phyloP scores from a whole-genome alignment of 2,113 vertebrate genomes.

The Callionymus lyra region DNA sequence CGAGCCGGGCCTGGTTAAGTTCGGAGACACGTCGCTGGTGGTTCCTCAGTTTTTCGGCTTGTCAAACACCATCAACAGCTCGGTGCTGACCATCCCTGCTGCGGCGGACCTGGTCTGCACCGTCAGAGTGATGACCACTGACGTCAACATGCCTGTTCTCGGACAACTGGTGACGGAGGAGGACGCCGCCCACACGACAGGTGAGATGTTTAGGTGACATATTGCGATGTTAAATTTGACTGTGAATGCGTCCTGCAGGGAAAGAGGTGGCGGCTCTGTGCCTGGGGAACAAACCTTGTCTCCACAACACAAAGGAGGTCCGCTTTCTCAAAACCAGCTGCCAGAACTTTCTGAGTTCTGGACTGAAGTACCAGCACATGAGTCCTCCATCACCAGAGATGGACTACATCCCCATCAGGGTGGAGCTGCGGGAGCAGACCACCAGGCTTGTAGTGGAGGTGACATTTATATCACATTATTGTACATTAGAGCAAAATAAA shows the following conservation, averaged over 20 bases:
- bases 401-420: conserved; percentile 59
- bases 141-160: conserved; percentile 39
- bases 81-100: conserved; percentile 46
- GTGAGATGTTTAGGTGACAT: conserved; percentile 22
- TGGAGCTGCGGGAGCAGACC: conserved; percentile 57
- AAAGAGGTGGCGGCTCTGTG: conserved; percentile 45
- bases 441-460: conserved; percentile 56
- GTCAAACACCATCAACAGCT: conserved; percentile 58
- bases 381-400: conserved; percentile 56
- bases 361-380: conserved; percentile 63
- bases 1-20: conserved; percentile 28
- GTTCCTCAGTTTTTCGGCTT: conserved; percentile 61
- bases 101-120: conserved; percentile 36
- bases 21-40: conserved; percentile 57
- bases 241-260: conserved; percentile 33
- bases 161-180: conserved; percentile 57
- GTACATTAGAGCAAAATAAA: too few species aligned
- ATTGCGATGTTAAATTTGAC: too few species aligned
- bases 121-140: conserved; percentile 33
- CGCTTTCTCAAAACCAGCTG: conserved; percentile 58
- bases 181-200: conserved; percentile 42
- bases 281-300: conserved; percentile 56
- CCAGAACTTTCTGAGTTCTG: conserved; percentile 58
- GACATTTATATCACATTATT: neutral
- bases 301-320: conserved; percentile 35